Conservation (phyloP, 2,797 vertebrate genomes). For the Sebastes itinus region DNA sequence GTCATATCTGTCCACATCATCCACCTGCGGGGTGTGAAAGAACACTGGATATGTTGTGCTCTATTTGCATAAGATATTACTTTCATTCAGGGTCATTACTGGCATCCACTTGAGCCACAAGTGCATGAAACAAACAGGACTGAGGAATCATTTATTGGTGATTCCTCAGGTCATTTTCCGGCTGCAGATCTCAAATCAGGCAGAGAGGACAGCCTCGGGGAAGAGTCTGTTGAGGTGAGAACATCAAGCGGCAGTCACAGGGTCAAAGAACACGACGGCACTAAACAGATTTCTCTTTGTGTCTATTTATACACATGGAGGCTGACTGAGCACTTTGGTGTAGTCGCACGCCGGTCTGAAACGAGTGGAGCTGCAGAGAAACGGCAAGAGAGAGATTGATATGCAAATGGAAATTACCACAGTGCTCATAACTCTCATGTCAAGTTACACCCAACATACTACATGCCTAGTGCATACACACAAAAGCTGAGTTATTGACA, state of each 20-base stretch:
- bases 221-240: conserved; percentile 32
- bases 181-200: not conserved
- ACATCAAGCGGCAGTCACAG: conserved; percentile 45
- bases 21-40: not conserved
- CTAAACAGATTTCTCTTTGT: conserved; percentile 63
- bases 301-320: conserved; percentile 43
- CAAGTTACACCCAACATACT: not conserved
- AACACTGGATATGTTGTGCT: conserved; percentile 41
- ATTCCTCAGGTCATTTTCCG: conserved; percentile 6
- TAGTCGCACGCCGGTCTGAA: not conserved
- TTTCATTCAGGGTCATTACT: not conserved
- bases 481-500: conserved; percentile 21
- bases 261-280: conserved; percentile 35
- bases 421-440: conserved; percentile 23
- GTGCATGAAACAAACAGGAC: not conserved
- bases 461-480: not conserved
- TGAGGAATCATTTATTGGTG: not conserved
- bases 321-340: conserved; percentile 56
- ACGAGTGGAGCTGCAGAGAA: not conserved
- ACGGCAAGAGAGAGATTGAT: conserved; percentile 21
- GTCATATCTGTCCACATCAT: conserved; percentile 21
- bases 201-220: not conserved
- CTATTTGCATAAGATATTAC: not conserved
- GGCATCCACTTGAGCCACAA: conserved; percentile 22
- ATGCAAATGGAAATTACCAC: conserved; percentile 36